Evolutionary conservation across 2,113 vertebrate species (phyloP), one percentile per base, ranked within the genome.

Genomic region (Silurus glanis): DNA sequence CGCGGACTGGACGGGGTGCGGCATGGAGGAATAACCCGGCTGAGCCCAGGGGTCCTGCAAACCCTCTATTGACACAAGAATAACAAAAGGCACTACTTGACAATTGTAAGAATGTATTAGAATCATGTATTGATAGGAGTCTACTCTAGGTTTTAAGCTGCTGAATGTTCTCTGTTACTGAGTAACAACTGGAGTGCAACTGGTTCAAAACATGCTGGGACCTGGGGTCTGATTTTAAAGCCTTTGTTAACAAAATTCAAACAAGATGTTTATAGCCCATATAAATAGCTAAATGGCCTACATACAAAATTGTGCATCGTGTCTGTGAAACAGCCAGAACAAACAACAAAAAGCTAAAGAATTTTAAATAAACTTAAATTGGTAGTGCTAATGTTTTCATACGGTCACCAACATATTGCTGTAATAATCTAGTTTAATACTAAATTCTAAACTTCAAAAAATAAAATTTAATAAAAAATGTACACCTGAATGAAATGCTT

Each of bases 1-100:
- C 0, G 94, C 88, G 45, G 96, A 90, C 87, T 96, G 95, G 0
- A 93, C 93, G 91, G 98, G 93, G 6, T 98, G 96, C 81, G 97
- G 95, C 0, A 98, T 94, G 83, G 96, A 94, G 17, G 97, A 94
- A 82, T 97, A 98, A 84, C 94, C 94, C 9, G 96, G 92, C 95
- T 97, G 97, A 37, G 93, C 94, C 98, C 98, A 99, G 87, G 97
- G 94, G 89, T 98, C 96, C 0, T 94, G 85, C 53, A 88, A 47
- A 4, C 85, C 87, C 0, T 90, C 89, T 90, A 75, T 79, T 10
- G 56, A 82, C 45, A 12, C 16, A 67, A 19, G 16, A 81, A 67
- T 7, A 51, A 53, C 72, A 74, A 4, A 9, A n/a, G 71, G 19
- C 5, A 51, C 21, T 75, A 75, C 37, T 72, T 72, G 16, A 3